A percentile compares a stretch with the other conserved stretches of the same genome.
These are phyloP conservation scores for Eudasyphora cyanicolor DNA, from an alignment of 2,888 invertebrate species.

Conservation along the genomic window DNA sequence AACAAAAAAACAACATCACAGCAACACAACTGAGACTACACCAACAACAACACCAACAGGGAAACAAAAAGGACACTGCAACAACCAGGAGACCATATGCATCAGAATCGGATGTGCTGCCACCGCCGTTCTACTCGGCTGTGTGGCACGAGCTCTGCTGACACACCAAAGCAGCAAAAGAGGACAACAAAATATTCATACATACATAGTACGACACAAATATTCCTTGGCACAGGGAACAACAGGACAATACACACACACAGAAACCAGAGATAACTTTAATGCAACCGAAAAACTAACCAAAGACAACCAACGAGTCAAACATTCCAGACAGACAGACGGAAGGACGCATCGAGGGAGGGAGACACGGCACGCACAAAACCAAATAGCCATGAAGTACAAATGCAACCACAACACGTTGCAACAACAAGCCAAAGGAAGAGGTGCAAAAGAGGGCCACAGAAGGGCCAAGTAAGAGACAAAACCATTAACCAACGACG, in stretches of 20 bases:
- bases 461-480: background rate
- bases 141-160: slow-evolving; percentile 6
- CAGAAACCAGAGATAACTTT: slow-evolving; percentile 56
- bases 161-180: background rate
- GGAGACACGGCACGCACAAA: background rate
- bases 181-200: slow-evolving; percentile 35
- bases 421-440: slow-evolving; percentile 39
- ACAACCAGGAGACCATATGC: slow-evolving; percentile 49
- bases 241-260: slow-evolving; percentile 39
- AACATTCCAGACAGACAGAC: background rate
- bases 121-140: too few relatives aligned
- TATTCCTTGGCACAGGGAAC: too few relatives aligned
- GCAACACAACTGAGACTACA: background rate
- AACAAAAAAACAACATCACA: background rate
- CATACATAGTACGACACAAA: slow-evolving; percentile 15
- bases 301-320: slow-evolving; percentile 9
- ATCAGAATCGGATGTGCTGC: slow-evolving; percentile 18
- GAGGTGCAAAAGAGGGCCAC: too few relatives aligned
- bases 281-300: slow-evolving; percentile 53
- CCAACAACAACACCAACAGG: background rate
- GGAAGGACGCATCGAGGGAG: background rate
- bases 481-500: background rate
- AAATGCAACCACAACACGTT: slow-evolving; percentile 63
- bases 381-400: slow-evolving; percentile 37
- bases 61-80: slow-evolving; percentile 40